Percentiles rank a stretch among this genome's conserved stretches.
Conservation (phyloP, 23 tunicate species). For the Clavelina lepadiformis region DNA sequence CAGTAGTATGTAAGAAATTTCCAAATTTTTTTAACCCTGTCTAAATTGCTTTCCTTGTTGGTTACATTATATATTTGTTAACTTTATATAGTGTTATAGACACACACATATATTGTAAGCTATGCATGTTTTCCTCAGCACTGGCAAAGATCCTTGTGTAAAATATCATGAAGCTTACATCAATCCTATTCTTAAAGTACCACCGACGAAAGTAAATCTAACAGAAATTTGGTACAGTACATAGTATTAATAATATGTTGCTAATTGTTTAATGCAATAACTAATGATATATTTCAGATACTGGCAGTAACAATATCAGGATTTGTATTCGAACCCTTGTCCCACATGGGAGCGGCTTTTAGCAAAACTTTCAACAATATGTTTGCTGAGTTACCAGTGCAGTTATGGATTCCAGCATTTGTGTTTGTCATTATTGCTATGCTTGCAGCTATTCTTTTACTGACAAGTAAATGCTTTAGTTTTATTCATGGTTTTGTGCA, state of each 20-base stretch:
- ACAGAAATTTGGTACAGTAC: not conserved
- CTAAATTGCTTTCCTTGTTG: no score
- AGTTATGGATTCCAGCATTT: slow-evolving; percentile 77
- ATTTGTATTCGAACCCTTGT: slow-evolving; percentile 60
- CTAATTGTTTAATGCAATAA: not conserved
- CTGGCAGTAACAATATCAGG: slow-evolving; percentile 60
- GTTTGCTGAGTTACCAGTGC: slow-evolving; percentile 49
- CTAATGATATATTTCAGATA: slow-evolving; percentile 13
- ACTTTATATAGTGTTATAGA: no score
- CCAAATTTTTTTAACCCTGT: no score
- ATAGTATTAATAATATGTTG: not conserved
- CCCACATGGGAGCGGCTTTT: slow-evolving; percentile 62
- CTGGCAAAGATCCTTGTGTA: slow-evolving; percentile 45
- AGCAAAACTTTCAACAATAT: slow-evolving; percentile 55
- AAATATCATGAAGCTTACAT: slow-evolving; percentile 33
- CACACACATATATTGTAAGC: no score
- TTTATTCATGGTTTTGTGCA: not conserved
- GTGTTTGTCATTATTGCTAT: slow-evolving; percentile 32
- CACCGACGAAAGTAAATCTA: slow-evolving; percentile 49
- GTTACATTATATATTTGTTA: no score
- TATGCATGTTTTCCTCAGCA: slow-evolving; percentile 6
- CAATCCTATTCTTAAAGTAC: slow-evolving; percentile 23
- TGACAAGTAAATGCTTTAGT: slow-evolving; percentile 4
- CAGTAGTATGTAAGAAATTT: no score
- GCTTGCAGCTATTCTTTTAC: slow-evolving; percentile 24